Evolutionary conservation across 2,888 invertebrate genomes (phyloP).

Genomic region (Amiota minor): DNA sequence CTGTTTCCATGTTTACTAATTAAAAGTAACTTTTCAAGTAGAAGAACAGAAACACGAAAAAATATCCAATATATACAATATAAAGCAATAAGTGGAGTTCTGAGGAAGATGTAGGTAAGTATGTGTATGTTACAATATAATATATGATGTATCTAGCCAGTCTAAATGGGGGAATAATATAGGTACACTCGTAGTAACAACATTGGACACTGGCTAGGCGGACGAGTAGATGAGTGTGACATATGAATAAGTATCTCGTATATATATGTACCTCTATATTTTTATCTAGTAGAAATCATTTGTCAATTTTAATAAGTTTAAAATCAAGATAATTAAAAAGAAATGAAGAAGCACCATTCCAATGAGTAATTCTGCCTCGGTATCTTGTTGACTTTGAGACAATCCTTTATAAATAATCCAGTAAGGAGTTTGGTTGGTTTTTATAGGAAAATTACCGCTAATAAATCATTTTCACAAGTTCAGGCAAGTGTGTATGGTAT

Average conservation of each 20-base stretch:
- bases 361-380: neutral
- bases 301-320: slow-evolving; percentile 68
- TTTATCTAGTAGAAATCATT: slow-evolving; percentile 51
- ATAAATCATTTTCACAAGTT: slow-evolving; percentile 64
- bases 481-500: slow-evolving; percentile 37
- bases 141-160: too few species aligned
- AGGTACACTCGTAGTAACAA: too few species aligned
- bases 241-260: neutral
- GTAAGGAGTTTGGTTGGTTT: too few species aligned
- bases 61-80: neutral
- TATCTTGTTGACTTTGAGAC: too few species aligned
- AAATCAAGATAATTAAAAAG: slow-evolving; percentile 67
- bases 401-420: too few species aligned
- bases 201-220: neutral
- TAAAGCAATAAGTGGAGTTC: too few species aligned
- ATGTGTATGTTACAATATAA: too few species aligned
- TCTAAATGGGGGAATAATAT: too few species aligned
- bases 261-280: neutral
- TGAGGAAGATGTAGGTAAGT: too few species aligned
- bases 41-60: slow-evolving; percentile 13
- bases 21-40: slow-evolving; percentile 33
- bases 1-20: slow-evolving; percentile 37
- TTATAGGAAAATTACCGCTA: slow-evolving; percentile 58
- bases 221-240: neutral
- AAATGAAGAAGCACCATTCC: slow-evolving; percentile 38